These are phyloP conservation scores for Caradrina clavipalpis DNA, from an alignment of 2,888 invertebrate species.

Conservation along the genomic window DNA sequence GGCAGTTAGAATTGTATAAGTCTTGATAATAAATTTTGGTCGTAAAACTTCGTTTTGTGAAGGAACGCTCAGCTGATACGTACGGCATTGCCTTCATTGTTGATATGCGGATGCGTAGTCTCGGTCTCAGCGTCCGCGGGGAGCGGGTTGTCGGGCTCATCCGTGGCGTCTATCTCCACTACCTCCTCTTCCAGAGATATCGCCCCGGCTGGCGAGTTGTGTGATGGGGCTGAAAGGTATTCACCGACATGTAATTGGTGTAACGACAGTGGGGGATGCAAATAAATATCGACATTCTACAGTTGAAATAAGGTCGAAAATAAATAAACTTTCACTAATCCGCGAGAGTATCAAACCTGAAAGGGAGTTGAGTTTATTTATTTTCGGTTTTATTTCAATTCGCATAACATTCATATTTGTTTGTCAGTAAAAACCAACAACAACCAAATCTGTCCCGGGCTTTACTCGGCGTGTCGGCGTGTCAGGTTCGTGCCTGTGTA, in stretches of 20 bases:
- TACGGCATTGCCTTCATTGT: constrained; percentile 35
- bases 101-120: constrained; percentile 25
- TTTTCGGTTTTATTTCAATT: background rate
- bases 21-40: too few relatives aligned
- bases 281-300: too few relatives aligned
- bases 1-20: too few relatives aligned
- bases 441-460: too few relatives aligned
- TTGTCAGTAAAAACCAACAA: background rate
- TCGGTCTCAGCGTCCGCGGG: constrained; percentile 21
- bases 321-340: too few relatives aligned
- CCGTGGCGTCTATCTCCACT: constrained; percentile 66
- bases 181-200: constrained; percentile 71
- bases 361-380: background rate
- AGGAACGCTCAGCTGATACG: constrained; percentile 13
- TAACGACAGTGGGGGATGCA: too few relatives aligned
- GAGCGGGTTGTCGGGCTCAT: constrained; percentile 26
- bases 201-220: constrained; percentile 38
- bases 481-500: too few relatives aligned
- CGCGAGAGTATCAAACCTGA: too few relatives aligned
- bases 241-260: background rate
- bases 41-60: background rate
- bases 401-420: background rate
- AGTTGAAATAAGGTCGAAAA: too few relatives aligned
- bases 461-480: too few relatives aligned
- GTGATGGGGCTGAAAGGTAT: constrained; percentile 16